Evolutionary conservation across 2,888 invertebrate genomes (phyloP).

Genomic region (Himalopsyche anomala): DNA sequence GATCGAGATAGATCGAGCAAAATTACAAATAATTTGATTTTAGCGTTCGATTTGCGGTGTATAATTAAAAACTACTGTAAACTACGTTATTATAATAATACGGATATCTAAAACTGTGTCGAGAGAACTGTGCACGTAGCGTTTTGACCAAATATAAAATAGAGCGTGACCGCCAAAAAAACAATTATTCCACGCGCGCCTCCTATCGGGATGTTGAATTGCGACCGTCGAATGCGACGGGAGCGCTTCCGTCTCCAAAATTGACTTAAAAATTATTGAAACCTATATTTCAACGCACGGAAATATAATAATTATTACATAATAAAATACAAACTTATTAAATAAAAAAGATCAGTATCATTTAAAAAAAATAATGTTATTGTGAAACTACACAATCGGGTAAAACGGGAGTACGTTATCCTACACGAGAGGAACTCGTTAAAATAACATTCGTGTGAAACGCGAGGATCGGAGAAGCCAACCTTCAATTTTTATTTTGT

Average conservation of each 20-base stretch:
- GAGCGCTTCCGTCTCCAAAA: background rate
- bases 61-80: background rate
- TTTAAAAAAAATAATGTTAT: slow-evolving; percentile 36
- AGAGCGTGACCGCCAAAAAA: slow-evolving; percentile 23
- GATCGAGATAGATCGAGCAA: background rate
- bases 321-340: slow-evolving; percentile 16
- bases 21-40: slow-evolving; percentile 5
- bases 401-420: slow-evolving; percentile 21
- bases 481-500: background rate
- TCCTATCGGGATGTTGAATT: background rate
- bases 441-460: slow-evolving; percentile 13
- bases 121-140: background rate
- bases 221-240: background rate
- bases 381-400: slow-evolving; percentile 29
- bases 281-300: slow-evolving; percentile 18
- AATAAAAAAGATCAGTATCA: slow-evolving; percentile 35
- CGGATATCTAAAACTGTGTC: background rate
- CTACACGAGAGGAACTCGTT: slow-evolving; percentile 18
- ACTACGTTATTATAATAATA: background rate
- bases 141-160: background rate
- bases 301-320: slow-evolving; percentile 35
- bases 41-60: slow-evolving; percentile 19
- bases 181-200: slow-evolving; percentile 2
- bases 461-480: background rate
- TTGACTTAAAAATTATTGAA: slow-evolving; percentile 39